phyloP scores from a whole-genome alignment of 2,888 invertebrate genomes.

The Clunio marinus region DNA sequence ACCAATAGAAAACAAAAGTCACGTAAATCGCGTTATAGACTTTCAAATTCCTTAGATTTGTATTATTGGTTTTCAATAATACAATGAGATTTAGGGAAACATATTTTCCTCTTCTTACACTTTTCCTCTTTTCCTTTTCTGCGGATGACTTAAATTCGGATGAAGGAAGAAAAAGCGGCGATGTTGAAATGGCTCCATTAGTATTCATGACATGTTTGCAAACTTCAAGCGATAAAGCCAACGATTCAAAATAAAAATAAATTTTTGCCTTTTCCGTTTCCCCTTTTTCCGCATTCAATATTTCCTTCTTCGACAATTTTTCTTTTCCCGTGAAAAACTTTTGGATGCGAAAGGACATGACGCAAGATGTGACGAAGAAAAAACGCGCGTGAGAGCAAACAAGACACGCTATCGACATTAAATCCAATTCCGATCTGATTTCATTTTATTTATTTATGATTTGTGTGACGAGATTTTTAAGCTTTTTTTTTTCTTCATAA shows the following conservation, averaged over 20 bases:
- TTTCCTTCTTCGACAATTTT: neutral
- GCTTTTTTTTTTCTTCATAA: too few relatives aligned
- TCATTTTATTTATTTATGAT: slow-evolving; percentile 39
- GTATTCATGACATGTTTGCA: slow-evolving; percentile 37
- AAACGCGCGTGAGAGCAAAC: slow-evolving; percentile 12
- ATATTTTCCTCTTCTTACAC: neutral
- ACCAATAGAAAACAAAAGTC: slow-evolving; percentile 31
- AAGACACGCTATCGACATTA: slow-evolving; percentile 30
- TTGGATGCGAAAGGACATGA: slow-evolving; percentile 17
- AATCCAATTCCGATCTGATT: slow-evolving; percentile 39
- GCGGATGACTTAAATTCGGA: neutral
- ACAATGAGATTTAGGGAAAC: slow-evolving; percentile 30
- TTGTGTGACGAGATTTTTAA: slow-evolving; percentile 20
- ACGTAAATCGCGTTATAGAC: slow-evolving; percentile 39
- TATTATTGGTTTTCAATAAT: slow-evolving; percentile 37
- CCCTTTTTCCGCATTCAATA: neutral
- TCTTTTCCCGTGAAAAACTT: neutral
- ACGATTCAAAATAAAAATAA: slow-evolving; percentile 20
- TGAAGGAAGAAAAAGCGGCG: neutral
- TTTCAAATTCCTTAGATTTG: slow-evolving; percentile 38
- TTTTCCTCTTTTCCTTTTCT: neutral
- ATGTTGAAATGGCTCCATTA: slow-evolving; percentile 25
- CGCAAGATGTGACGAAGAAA: neutral
- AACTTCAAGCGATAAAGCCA: slow-evolving; percentile 38
- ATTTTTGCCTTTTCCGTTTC: neutral